Conservation (phyloP, 2,888 invertebrate genomes). For the Spodoptera littoralis region DNA sequence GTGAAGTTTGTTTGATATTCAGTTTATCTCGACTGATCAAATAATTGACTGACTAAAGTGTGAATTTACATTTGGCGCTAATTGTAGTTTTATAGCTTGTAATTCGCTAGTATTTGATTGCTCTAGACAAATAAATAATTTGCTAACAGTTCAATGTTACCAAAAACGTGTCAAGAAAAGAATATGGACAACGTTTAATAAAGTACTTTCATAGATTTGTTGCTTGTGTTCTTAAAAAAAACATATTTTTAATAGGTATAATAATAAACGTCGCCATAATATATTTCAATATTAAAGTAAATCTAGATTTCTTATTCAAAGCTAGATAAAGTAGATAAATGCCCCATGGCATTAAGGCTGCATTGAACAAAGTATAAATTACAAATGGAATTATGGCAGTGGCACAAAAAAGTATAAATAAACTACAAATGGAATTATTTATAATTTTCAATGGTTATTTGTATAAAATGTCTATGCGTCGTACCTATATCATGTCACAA, state of each 20-base stretch:
- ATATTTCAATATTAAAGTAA: too few relatives aligned
- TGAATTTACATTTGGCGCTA: conserved; percentile 36
- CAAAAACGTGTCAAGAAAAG: not conserved
- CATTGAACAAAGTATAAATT: too few relatives aligned
- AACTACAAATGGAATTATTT: conserved; percentile 19
- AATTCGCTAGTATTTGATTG: conserved; percentile 32
- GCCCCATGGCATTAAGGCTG: too few relatives aligned
- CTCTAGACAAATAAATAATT: conserved; percentile 26
- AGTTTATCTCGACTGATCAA: conserved; percentile 22
- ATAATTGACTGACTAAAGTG: conserved; percentile 36
- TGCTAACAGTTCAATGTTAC: not conserved
- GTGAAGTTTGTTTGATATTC: conserved; percentile 34
- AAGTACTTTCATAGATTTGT: not conserved
- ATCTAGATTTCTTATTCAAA: too few relatives aligned
- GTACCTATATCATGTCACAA: conserved; percentile 13
- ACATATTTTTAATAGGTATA: too few relatives aligned
- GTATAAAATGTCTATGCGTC: conserved; percentile 16
- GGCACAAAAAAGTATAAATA: conserved; percentile 21
- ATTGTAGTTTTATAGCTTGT: conserved; percentile 18
- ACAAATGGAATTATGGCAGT: conserved; percentile 3
- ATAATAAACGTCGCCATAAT: too few relatives aligned
- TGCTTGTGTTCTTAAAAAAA: too few relatives aligned
- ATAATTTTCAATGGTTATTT: conserved; percentile 16
- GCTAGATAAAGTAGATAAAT: too few relatives aligned
- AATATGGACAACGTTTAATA: not conserved